A percentile compares a stretch with the other conserved stretches of the same genome.
phyloP scores from a whole-genome alignment of 2,797 vertebrate species.

The Spinibarbus caldwelli region DNA sequence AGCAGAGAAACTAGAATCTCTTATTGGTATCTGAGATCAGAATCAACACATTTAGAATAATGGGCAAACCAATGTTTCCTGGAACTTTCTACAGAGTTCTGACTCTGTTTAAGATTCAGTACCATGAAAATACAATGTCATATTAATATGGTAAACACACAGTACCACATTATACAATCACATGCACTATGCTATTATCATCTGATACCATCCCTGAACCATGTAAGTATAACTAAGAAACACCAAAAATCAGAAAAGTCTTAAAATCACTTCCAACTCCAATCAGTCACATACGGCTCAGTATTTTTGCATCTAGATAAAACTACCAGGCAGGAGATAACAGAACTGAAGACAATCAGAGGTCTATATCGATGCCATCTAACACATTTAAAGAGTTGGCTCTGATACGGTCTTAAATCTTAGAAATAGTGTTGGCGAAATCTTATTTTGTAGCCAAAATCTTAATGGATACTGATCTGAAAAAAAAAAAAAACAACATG shows the following conservation, averaged over 20 bases:
- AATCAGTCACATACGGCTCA: neutral
- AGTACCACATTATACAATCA: neutral
- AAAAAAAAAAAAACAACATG: neutral
- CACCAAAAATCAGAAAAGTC: neutral
- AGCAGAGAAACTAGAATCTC: neutral
- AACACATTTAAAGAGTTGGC: neutral
- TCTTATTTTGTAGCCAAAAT: neutral
- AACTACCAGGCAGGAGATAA: neutral
- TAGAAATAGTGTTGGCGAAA: neutral
- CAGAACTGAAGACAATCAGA: neutral
- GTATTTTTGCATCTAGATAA: neutral
- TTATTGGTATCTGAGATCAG: neutral
- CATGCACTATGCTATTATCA: neutral
- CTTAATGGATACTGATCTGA: neutral
- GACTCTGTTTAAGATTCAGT: neutral
- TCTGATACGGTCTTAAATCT: neutral
- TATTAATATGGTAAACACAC: neutral
- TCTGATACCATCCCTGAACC: neutral
- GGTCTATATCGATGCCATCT: neutral
- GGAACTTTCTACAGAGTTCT: neutral
- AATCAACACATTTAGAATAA: slow-evolving; percentile 6
- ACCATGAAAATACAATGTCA: neutral
- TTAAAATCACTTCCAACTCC: neutral
- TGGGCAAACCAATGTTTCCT: neutral
- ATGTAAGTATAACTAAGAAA: neutral